A percentile compares a stretch with the other conserved stretches of the same genome.
Evolutionary conservation across 2,888 invertebrate species (phyloP).

Genomic region (Drosophila infuscata): DNA sequence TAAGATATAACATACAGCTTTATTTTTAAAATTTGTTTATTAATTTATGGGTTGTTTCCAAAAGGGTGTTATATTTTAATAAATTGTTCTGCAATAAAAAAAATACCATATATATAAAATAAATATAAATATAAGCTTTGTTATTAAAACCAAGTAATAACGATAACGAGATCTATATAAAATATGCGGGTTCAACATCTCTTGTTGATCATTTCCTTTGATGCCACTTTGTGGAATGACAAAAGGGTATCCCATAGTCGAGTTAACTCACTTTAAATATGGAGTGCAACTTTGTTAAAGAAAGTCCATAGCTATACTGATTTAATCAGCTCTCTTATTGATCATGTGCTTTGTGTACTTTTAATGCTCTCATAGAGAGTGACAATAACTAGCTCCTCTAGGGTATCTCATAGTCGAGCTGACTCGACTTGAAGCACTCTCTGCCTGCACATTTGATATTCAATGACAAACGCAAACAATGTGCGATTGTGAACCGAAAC

Average conservation of each 20-base stretch:
- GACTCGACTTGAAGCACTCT: neutral
- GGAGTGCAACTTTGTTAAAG: neutral
- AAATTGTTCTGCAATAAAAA: neutral
- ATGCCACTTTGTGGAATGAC: neutral
- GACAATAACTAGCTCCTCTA: neutral
- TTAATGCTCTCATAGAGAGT: neutral
- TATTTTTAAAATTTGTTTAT: neutral
- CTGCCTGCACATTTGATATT: slow-evolving; percentile 49
- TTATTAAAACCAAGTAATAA: neutral
- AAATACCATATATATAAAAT: neutral
- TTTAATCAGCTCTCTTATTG: neutral
- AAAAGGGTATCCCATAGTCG: neutral
- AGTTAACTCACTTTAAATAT: neutral
- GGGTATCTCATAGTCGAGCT: slow-evolving; percentile 13
- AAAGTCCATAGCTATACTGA: neutral
- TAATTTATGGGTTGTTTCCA: neutral
- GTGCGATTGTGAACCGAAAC: slow-evolving; percentile 35
- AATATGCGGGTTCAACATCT: neutral
- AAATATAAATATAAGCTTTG: neutral
- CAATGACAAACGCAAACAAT: slow-evolving; percentile 67
- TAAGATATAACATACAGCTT: neutral
- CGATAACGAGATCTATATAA: no score
- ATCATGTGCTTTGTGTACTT: neutral
- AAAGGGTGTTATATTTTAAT: neutral
- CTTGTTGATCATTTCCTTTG: neutral